These are phyloP conservation scores for Ceryle rudis DNA, from an alignment of 2,797 vertebrate species.

Conservation along the genomic window DNA sequence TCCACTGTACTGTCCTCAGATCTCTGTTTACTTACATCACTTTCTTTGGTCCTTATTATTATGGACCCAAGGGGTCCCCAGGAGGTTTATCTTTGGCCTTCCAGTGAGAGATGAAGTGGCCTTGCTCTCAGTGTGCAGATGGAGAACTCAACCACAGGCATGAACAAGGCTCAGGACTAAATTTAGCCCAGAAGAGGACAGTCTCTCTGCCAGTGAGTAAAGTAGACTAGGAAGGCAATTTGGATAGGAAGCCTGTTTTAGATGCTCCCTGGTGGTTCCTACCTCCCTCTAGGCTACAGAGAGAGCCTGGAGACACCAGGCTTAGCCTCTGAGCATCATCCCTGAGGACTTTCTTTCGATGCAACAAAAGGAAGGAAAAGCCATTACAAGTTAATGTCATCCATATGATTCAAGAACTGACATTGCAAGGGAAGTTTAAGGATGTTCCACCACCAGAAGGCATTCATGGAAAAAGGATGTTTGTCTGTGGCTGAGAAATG, in stretches of 20 bases:
- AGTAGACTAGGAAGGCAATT: not conserved
- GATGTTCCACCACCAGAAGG: not conserved
- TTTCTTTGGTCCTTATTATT: not conserved
- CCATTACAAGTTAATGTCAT: constrained; percentile 24
- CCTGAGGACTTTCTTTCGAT: not conserved
- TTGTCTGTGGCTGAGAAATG: not conserved
- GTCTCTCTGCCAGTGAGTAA: not conserved
- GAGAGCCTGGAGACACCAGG: not conserved
- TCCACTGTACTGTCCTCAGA: not conserved
- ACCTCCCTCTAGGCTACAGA: not conserved
- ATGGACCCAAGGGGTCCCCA: not conserved
- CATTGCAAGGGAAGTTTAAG: not conserved
- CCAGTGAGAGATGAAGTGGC: not conserved
- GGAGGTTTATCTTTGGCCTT: not conserved
- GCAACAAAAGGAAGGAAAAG: constrained; percentile 9
- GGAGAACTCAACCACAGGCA: not conserved
- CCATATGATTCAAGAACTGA: constrained; percentile 3
- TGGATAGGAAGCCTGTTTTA: not conserved
- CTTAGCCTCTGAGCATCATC: not conserved
- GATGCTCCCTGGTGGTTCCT: not conserved
- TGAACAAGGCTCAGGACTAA: not conserved
- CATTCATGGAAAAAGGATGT: not conserved
- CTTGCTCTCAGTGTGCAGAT: not conserved
- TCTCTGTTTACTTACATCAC: not conserved
- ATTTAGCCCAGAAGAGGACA: not conserved